Percentiles rank a stretch among this genome's conserved stretches.
Conservation (phyloP, 2,113 vertebrate genomes). For the Lathamus discolor region DNA sequence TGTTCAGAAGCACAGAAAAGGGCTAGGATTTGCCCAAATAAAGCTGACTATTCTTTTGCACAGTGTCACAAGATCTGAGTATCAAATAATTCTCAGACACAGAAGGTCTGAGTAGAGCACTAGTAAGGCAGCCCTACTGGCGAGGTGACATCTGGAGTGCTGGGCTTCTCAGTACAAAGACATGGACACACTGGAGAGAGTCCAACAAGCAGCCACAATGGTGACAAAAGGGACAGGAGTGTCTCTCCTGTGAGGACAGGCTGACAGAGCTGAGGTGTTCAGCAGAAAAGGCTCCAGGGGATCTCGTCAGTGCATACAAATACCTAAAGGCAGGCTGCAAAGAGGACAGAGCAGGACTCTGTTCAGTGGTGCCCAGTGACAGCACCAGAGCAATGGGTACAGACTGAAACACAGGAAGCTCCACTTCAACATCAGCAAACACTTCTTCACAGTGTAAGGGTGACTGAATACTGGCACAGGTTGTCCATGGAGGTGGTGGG, state of each 20-base stretch:
- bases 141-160: background rate
- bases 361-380: background rate
- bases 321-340: rapidly evolving
- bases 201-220: background rate
- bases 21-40: background rate
- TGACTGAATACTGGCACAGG: background rate
- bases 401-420: background rate
- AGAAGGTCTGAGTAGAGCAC: background rate
- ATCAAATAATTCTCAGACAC: background rate
- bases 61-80: background rate
- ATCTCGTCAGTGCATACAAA: background rate
- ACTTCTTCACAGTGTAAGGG: background rate
- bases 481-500: background rate
- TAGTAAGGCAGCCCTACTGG: background rate
- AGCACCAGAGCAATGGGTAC: background rate
- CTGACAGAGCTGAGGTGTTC: background rate
- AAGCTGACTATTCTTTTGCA: background rate
- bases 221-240: background rate
- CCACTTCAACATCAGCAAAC: background rate
- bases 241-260: background rate
- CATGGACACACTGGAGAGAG: background rate
- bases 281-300: rapidly evolving
- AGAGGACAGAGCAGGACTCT: background rate
- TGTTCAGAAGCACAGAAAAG: background rate
- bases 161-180: background rate